Evolutionary conservation across 1,140 invertebrate species (phyloP).

Genomic region (Drosophila mauritiana): DNA sequence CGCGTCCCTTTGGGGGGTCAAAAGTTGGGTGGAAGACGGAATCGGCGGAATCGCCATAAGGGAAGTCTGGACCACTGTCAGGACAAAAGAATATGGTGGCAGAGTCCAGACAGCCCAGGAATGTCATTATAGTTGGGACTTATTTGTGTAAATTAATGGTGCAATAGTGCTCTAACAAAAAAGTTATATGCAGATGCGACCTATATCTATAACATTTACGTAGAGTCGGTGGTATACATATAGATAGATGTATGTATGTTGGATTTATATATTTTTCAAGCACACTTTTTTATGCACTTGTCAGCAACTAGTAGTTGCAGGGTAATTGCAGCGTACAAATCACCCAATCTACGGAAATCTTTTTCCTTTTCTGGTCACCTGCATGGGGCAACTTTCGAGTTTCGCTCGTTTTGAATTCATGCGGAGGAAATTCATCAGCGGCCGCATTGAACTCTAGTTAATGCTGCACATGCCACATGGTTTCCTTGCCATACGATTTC

Average conservation of each 20-base stretch:
- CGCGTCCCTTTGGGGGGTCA: conserved; percentile 23
- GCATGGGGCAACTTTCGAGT: background rate
- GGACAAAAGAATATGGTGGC: background rate
- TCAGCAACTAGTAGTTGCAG: conserved; percentile 43
- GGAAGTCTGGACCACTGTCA: conserved; percentile 1
- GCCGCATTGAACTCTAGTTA: background rate
- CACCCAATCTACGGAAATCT: background rate
- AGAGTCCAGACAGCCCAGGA: background rate
- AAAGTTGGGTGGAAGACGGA: background rate
- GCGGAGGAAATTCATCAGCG: conserved; percentile 60
- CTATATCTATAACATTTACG: background rate
- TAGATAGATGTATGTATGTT: too few species aligned
- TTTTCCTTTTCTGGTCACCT: background rate
- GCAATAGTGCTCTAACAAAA: background rate
- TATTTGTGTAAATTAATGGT: background rate
- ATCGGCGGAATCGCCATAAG: background rate
- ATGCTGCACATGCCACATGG: conserved; percentile 50
- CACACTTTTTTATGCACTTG: background rate
- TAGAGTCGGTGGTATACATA: too few species aligned
- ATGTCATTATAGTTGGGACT: background rate
- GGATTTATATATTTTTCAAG: background rate
- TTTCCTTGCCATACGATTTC: background rate
- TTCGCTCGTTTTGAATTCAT: conserved; percentile 4
- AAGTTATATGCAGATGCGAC: background rate
- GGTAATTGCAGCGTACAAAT: background rate